Evolutionary conservation across 2,113 vertebrate species (phyloP).

Genomic region (Larimichthys crocea): DNA sequence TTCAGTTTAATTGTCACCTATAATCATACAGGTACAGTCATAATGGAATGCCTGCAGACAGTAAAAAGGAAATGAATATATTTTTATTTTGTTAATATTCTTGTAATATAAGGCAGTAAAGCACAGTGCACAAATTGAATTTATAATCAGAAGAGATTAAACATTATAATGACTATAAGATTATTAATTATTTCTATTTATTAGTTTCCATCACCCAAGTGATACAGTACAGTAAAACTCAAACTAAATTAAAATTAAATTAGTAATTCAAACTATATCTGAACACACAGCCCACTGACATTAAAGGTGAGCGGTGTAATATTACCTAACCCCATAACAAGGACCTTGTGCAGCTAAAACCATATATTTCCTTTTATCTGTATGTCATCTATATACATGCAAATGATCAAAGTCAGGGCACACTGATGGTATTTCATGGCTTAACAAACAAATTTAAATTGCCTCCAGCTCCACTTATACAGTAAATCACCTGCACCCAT

Average conservation of each 20-base stretch:
- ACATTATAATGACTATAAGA: background rate
- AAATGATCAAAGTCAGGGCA: constrained; percentile 59
- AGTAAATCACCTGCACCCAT: constrained; percentile 56
- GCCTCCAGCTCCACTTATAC: constrained; percentile 30
- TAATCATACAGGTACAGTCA: too few species aligned
- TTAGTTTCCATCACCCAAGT: background rate
- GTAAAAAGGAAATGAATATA: too few species aligned
- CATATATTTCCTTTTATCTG: constrained; percentile 29
- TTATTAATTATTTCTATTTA: background rate
- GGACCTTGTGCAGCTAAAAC: constrained; percentile 6
- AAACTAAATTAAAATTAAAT: too few species aligned
- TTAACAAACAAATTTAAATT: constrained; percentile 60
- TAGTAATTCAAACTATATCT: background rate
- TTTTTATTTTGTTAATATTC: background rate
- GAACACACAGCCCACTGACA: background rate
- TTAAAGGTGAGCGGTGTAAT: constrained; percentile 22
- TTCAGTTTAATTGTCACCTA: background rate
- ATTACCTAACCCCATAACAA: constrained; percentile 3
- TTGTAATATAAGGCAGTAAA: background rate
- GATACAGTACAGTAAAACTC: background rate
- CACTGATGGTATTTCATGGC: constrained; percentile 48
- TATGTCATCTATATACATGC: constrained; percentile 57
- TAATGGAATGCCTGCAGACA: background rate
- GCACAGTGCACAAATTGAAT: background rate
- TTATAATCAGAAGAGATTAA: background rate